Percentiles rank a stretch among this genome's conserved stretches.
Conservation (phyloP, 2,888 invertebrate genomes). For the Sphecodes monilicornis region DNA sequence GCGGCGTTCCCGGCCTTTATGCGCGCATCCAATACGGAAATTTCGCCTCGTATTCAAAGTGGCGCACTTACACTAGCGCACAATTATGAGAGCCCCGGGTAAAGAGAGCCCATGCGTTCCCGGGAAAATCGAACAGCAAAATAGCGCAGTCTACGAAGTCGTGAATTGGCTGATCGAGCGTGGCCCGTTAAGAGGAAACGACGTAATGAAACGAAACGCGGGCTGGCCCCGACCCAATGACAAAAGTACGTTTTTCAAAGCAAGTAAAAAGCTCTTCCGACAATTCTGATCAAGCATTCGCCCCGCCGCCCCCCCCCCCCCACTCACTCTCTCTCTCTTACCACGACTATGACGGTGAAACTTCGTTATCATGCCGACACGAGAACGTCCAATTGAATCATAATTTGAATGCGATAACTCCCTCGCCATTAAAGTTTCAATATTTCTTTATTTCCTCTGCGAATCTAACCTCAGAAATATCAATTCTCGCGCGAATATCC, state of each 20-base stretch:
- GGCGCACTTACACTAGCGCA: constrained; percentile 10
- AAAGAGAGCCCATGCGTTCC: not conserved
- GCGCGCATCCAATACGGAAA: constrained; percentile 33
- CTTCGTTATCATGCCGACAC: not conserved
- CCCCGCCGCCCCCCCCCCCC: not conserved
- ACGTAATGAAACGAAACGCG: constrained; percentile 44
- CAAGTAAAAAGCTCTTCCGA: not conserved
- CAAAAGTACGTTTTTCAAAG: constrained; percentile 32
- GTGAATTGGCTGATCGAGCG: constrained; percentile 41
- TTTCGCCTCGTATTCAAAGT: constrained; percentile 32
- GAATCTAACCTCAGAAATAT: not conserved
- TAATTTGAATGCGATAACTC: not conserved
- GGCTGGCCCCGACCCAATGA: constrained; percentile 3
- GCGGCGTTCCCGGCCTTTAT: constrained; percentile 21
- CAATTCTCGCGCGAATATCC: not conserved
- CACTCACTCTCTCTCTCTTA: not conserved
- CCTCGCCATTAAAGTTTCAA: not conserved
- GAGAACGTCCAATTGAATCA: not conserved
- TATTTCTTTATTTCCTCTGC: not conserved
- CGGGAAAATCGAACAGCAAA: constrained; percentile 26
- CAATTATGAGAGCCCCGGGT: constrained; percentile 28
- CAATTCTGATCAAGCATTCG: constrained; percentile 8
- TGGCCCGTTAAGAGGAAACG: constrained; percentile 43
- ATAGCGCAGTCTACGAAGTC: constrained; percentile 23
- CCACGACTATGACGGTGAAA: constrained; percentile 1